phyloP scores from a whole-genome alignment of 2,113 vertebrate genomes.

The Balaeniceps rex region DNA sequence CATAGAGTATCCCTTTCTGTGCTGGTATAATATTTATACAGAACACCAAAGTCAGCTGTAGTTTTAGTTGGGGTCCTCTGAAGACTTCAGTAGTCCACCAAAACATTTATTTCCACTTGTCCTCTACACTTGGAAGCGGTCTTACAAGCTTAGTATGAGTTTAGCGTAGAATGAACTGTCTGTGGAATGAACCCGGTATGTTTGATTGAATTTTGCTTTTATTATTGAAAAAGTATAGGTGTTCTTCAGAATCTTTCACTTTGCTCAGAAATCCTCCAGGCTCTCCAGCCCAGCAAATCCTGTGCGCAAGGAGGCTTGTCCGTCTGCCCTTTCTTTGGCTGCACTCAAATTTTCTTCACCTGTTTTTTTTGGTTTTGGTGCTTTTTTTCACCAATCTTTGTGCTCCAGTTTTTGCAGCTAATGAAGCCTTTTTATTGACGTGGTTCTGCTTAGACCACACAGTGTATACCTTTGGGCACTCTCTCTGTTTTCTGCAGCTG shows the following conservation, averaged over 20 bases:
- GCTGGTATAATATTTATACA: neutral
- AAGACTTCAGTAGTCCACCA: neutral
- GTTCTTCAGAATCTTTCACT: neutral
- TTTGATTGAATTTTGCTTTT: neutral
- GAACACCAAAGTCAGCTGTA: neutral
- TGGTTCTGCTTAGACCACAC: neutral
- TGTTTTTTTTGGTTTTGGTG: neutral
- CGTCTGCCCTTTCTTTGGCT: neutral
- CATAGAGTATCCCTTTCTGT: neutral
- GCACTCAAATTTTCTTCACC: neutral
- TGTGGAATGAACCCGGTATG: neutral
- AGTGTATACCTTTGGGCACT: neutral
- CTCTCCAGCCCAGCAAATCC: neutral
- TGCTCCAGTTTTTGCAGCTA: neutral
- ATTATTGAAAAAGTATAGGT: neutral
- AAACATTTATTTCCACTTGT: neutral
- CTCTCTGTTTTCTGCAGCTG: neutral
- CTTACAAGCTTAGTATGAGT: neutral
- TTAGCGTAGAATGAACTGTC: neutral
- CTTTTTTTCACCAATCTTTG: neutral
- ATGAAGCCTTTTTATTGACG: neutral
- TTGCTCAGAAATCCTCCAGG: neutral
- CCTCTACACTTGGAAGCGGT: neutral
- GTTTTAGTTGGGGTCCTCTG: neutral
- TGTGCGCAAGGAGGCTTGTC: neutral